Conservation (phyloP, 37 sponge, comb jelly and placozoan species). For the Haliclona indistincta region DNA sequence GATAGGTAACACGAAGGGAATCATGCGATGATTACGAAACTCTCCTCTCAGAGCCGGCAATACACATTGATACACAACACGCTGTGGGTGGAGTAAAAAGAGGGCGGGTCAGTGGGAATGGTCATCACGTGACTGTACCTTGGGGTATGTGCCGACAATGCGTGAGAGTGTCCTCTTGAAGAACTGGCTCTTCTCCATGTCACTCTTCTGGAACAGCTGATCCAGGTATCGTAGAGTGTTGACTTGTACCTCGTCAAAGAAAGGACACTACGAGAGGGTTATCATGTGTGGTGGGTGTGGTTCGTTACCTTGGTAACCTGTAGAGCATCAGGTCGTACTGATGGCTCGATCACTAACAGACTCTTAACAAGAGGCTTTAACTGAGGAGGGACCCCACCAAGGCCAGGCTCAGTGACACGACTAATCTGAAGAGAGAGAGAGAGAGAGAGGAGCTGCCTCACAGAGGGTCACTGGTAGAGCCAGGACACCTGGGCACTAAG, state of each 20-base stretch:
- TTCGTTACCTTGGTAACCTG: conserved; percentile 60
- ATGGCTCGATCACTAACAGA: conserved; percentile 62
- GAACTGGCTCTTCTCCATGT: conserved; percentile 85
- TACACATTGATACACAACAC: conserved; percentile 60
- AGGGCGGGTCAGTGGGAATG: no score
- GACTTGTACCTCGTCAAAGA: conserved; percentile 68
- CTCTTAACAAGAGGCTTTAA: conserved; percentile 44
- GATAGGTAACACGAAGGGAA: conserved; percentile 84
- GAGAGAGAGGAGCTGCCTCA: no score
- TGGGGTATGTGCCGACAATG: conserved; percentile 58
- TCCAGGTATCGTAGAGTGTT: conserved; percentile 72
- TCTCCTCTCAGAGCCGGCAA: conserved; percentile 67
- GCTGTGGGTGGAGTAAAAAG: conserved; percentile 33
- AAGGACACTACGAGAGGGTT: conserved; percentile 29
- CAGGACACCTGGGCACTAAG: no score
- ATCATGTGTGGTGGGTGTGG: background rate
- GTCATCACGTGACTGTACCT: conserved; percentile 48
- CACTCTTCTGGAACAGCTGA: conserved; percentile 62
- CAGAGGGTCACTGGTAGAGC: no score
- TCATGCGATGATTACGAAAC: conserved; percentile 78
- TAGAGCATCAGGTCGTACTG: conserved; percentile 68
- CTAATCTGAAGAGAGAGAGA: conserved; percentile 51
- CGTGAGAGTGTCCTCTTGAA: conserved; percentile 75
- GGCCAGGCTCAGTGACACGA: conserved; percentile 50
- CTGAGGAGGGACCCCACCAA: conserved; percentile 50